Percentiles rank a stretch among this genome's conserved stretches.
phyloP scores from a whole-genome alignment of 1,140 invertebrate genomes.

The Hetaerina americana region DNA sequence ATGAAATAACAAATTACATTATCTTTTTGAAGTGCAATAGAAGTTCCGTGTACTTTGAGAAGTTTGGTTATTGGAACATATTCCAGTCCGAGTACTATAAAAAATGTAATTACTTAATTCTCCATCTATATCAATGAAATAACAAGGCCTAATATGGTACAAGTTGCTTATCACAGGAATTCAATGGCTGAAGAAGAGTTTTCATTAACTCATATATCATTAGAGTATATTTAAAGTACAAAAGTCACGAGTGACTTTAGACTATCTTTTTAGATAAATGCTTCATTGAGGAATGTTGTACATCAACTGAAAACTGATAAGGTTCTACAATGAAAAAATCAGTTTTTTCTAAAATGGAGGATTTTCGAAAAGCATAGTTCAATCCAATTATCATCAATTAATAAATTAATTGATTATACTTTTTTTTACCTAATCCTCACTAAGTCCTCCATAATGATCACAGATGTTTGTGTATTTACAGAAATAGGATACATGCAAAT shows the following conservation, averaged over 20 bases:
- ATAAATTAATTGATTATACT: too few species aligned
- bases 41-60: too few species aligned
- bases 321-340: too few species aligned
- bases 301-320: too few species aligned
- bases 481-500: not conserved
- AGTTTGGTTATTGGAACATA: not conserved
- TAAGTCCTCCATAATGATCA: not conserved
- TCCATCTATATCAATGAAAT: not conserved
- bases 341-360: too few species aligned
- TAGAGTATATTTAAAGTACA: not conserved
- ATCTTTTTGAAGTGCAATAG: too few species aligned
- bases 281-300: not conserved
- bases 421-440: too few species aligned
- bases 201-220: not conserved
- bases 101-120: not conserved
- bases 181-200: not conserved
- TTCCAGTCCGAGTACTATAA: not conserved
- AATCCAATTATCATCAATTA: too few species aligned
- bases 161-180: not conserved
- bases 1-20: too few species aligned
- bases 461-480: not conserved
- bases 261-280: not conserved
- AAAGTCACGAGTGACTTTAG: not conserved
- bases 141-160: not conserved
- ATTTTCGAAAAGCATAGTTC: too few species aligned